Evolutionary conservation across 1,140 invertebrate genomes (phyloP).

Genomic region (Nymphalis io): DNA sequence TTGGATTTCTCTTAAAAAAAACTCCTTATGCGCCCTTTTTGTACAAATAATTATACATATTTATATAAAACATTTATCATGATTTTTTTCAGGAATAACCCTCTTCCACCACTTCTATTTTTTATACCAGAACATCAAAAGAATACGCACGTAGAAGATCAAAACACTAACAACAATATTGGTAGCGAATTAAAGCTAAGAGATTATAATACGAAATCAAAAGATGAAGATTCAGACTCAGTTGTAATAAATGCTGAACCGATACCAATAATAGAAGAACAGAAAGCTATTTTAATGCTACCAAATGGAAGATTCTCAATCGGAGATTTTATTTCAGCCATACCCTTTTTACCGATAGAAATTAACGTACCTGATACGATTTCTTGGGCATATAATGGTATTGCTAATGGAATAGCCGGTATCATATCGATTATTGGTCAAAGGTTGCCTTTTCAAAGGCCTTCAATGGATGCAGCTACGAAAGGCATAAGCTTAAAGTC

Average conservation of each 20-base stretch:
- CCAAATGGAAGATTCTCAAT: constrained; percentile 60
- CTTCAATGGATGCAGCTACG: constrained; percentile 1
- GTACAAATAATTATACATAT: no score
- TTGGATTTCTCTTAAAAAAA: no score
- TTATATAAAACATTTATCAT: no score
- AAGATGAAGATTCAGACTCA: constrained; percentile 55
- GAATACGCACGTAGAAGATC: constrained; percentile 18
- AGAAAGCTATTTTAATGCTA: constrained; percentile 50
- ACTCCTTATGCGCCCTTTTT: no score
- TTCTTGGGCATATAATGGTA: constrained; percentile 66
- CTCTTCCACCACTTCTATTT: constrained; percentile 52
- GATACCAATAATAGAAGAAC: constrained; percentile 32
- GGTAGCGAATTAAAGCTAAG: constrained; percentile 30
- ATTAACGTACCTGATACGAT: constrained; percentile 78
- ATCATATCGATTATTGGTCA: constrained; percentile 65
- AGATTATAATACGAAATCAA: constrained; percentile 33
- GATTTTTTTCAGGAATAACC: constrained; percentile 38
- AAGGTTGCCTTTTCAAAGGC: constrained; percentile 50
- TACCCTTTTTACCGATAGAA: constrained; percentile 76
- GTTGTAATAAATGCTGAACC: constrained; percentile 57
- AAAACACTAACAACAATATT: constrained; percentile 30
- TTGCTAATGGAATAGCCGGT: constrained; percentile 55
- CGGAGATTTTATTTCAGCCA: constrained; percentile 62
- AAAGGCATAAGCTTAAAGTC: constrained; percentile 26
- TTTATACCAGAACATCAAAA: constrained; percentile 48